Evolutionary conservation across 2,888 invertebrate species (phyloP).

Genomic region (Atethmia centrago): DNA sequence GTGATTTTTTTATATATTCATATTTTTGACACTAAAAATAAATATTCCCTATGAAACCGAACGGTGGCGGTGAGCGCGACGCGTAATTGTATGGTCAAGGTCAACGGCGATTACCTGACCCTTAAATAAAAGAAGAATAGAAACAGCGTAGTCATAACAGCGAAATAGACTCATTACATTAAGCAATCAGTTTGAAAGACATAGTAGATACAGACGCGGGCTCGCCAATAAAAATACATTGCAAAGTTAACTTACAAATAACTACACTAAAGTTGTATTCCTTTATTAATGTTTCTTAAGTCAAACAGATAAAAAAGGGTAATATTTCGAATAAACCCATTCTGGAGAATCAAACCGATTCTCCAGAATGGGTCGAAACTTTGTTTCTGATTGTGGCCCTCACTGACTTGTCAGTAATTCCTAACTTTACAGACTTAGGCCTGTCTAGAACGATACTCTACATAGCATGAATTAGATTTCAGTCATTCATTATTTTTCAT

Average conservation of each 20-base stretch:
- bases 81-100: no score
- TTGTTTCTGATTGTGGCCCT: slow-evolving; percentile 29
- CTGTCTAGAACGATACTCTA: background rate
- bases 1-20: no score
- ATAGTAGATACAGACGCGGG: background rate
- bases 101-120: no score
- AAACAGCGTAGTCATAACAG: background rate
- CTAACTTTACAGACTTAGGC: slow-evolving; percentile 33
- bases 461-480: background rate
- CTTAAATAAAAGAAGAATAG: slow-evolving; percentile 35
- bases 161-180: slow-evolving; percentile 24
- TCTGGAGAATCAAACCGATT: slow-evolving; percentile 1
- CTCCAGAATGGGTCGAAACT: no score
- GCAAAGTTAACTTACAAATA: slow-evolving; percentile 16
- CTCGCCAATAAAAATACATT: background rate
- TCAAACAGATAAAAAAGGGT: slow-evolving; percentile 8
- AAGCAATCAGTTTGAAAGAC: background rate
- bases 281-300: slow-evolving; percentile 24
- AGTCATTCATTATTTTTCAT: background rate
- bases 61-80: no score
- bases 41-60: no score
- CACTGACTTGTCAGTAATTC: slow-evolving; percentile 13
- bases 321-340: slow-evolving; percentile 32
- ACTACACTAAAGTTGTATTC: slow-evolving; percentile 5
- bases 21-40: no score